Conservation (phyloP, 2,113 vertebrate species). For the Puntigrus tetrazona region DNA sequence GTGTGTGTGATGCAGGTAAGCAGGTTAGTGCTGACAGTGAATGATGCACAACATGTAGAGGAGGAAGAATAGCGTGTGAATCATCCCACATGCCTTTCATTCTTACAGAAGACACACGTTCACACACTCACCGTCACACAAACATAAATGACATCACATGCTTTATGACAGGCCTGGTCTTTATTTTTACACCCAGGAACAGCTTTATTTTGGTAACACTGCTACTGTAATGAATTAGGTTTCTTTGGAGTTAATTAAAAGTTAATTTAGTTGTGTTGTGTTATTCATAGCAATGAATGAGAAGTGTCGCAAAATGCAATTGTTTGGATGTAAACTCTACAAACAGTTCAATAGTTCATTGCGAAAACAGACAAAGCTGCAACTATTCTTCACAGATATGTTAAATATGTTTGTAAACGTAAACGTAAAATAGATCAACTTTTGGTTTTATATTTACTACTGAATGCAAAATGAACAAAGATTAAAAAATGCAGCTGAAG, state of each 20-base stretch:
- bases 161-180: not conserved
- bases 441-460: not conserved
- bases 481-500: not conserved
- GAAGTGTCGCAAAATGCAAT: too few species aligned
- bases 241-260: too few species aligned
- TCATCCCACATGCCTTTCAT: constrained; percentile 5
- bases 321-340: too few species aligned
- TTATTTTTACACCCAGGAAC: not conserved
- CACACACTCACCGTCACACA: not conserved
- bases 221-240: not conserved
- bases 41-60: not conserved
- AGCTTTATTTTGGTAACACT: not conserved
- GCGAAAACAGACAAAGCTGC: not conserved
- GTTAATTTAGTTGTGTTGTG: too few species aligned
- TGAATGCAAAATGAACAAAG: not conserved
- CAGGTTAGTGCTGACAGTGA: constrained; percentile 24
- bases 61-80: not conserved
- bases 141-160: not conserved
- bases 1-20: not conserved
- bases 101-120: constrained; percentile 1
- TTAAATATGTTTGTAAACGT: too few species aligned
- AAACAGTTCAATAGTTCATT: too few species aligned
- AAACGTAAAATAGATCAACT: too few species aligned
- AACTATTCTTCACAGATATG: not conserved
- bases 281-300: too few species aligned